Evolutionary conservation across 2,888 invertebrate genomes (phyloP).

Genomic region (Myopa tessellatipennis): DNA sequence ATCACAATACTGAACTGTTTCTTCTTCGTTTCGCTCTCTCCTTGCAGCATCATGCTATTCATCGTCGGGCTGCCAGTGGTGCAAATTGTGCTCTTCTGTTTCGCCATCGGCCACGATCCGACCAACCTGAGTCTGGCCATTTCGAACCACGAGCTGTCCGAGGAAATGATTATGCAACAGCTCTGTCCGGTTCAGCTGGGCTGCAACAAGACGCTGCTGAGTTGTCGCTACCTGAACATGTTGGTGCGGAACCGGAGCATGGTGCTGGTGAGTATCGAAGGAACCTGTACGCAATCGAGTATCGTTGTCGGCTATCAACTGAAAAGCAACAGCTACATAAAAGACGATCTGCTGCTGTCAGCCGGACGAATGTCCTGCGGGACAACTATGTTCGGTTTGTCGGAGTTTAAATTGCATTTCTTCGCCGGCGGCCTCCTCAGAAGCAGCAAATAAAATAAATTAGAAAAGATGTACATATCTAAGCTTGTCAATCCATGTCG

Average conservation of each 20-base stretch:
- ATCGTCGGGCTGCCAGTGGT: conserved; percentile 86
- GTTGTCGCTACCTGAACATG: conserved; percentile 81
- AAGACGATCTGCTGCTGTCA: neutral
- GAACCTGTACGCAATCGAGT: too few relatives aligned
- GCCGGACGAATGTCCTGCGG: too few relatives aligned
- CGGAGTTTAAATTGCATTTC: conserved; percentile 58
- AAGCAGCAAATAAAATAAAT: neutral
- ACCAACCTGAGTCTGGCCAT: conserved; percentile 80
- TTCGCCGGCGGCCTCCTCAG: conserved; percentile 8
- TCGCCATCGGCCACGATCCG: conserved; percentile 90
- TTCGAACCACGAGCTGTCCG: conserved; percentile 80
- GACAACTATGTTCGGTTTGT: neutral
- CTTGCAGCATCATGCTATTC: conserved; percentile 82
- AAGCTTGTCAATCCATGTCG: too few relatives aligned
- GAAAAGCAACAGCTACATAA: neutral
- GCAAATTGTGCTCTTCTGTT: conserved; percentile 88
- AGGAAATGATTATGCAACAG: conserved; percentile 69
- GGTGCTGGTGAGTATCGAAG: conserved; percentile 72
- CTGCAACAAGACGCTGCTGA: conserved; percentile 77
- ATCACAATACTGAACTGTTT: neutral
- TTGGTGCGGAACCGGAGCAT: conserved; percentile 77
- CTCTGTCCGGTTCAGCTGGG: conserved; percentile 69
- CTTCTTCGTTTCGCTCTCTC: neutral
- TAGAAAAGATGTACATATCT: too few relatives aligned
- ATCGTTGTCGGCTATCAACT: too few relatives aligned